Evolutionary conservation across 2,888 invertebrate genomes (phyloP).

Genomic region (Acrocera orbiculus): DNA sequence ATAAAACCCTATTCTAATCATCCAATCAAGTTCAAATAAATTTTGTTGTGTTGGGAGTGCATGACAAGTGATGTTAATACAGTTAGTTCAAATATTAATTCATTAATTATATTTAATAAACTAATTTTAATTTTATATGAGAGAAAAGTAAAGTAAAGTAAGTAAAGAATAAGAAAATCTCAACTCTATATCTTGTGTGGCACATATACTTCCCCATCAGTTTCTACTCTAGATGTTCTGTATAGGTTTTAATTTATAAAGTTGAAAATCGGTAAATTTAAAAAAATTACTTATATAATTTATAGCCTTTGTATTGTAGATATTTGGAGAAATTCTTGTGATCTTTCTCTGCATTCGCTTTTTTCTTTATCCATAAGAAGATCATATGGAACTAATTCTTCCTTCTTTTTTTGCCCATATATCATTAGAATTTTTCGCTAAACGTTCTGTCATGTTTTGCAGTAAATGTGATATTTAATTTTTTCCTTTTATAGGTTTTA

Average conservation of each 20-base stretch:
- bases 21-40: no score
- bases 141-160: no score
- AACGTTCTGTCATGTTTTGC: conserved; percentile 88
- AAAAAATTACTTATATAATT: conserved; percentile 58
- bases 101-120: no score
- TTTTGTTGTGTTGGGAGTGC: no score
- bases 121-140: no score
- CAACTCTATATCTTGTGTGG: conserved; percentile 67
- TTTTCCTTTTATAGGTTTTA: no score
- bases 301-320: conserved; percentile 94
- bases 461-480: no score
- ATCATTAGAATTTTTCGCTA: conserved; percentile 96
- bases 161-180: conserved; percentile 94
- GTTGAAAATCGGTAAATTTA: no score
- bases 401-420: conserved; percentile 96
- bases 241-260: no score
- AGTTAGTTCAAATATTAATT: no score
- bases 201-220: conserved; percentile 60
- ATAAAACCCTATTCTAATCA: no score
- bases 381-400: conserved; percentile 94
- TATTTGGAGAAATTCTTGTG: conserved; percentile 96
- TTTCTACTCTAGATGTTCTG: conserved; percentile 53
- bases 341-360: conserved; percentile 86
- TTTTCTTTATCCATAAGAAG: conserved; percentile 97
- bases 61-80: no score